These are phyloP conservation scores for Pseudomyrmex sp. DNA, from an alignment of 1,140 invertebrate species.

Conservation along the genomic window DNA sequence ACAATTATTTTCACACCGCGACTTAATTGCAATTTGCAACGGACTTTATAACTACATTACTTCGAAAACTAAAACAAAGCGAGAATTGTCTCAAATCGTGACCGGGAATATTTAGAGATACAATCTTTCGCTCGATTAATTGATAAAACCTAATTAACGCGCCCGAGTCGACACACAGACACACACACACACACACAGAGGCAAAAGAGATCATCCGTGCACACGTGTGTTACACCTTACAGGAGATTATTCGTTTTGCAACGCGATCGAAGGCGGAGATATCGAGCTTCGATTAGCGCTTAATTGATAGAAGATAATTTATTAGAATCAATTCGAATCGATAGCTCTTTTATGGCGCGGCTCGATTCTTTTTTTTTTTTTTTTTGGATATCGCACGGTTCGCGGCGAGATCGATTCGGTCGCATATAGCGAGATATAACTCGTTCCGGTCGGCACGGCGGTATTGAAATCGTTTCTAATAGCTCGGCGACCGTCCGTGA, in stretches of 20 bases:
- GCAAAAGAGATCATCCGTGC: neutral
- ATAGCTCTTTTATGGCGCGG: slow-evolving; percentile 40
- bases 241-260: slow-evolving; percentile 19
- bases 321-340: slow-evolving; percentile 57
- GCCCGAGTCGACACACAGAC: neutral
- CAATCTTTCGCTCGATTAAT: slow-evolving; percentile 18
- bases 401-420: slow-evolving; percentile 37
- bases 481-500: slow-evolving; percentile 21
- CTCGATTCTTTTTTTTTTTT: neutral
- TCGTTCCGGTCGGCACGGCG: slow-evolving; percentile 16
- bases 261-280: slow-evolving; percentile 41
- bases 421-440: slow-evolving; percentile 26
- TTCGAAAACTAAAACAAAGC: neutral
- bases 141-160: slow-evolving; percentile 46
- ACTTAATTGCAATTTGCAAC: too few relatives aligned
- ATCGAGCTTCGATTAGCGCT: slow-evolving; percentile 49
- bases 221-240: neutral
- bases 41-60: too few relatives aligned
- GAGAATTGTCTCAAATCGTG: neutral
- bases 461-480: slow-evolving; percentile 52
- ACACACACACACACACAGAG: neutral
- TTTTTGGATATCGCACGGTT: slow-evolving; percentile 11
- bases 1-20: neutral
- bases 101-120: neutral
- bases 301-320: slow-evolving; percentile 61